phyloP scores from a whole-genome alignment of 2,113 vertebrate genomes.

The Pitta sordida region DNA sequence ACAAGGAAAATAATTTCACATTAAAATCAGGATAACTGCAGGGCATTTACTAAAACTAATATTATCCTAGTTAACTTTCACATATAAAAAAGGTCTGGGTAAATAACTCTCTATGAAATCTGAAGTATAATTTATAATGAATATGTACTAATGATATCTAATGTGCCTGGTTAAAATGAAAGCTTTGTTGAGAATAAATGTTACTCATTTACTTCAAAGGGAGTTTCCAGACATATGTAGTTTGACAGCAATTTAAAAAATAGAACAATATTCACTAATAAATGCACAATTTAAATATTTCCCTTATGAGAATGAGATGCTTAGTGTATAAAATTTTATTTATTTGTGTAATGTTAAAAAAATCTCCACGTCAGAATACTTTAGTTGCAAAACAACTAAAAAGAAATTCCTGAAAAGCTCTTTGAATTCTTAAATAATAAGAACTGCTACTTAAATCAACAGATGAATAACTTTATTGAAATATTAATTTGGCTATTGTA shows the following conservation, averaged over 20 bases:
- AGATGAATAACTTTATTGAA: neutral
- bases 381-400: neutral
- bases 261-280: constrained; percentile 63
- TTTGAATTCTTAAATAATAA: neutral
- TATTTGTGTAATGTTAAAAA: neutral
- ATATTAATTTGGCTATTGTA: neutral
- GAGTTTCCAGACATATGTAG: constrained; percentile 61
- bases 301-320: constrained; percentile 10
- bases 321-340: neutral
- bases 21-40: constrained; percentile 61
- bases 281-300: constrained; percentile 59
- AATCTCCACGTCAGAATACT: neutral
- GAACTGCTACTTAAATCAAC: neutral
- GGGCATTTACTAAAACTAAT: constrained; percentile 72
- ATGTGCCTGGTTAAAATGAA: constrained; percentile 70
- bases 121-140: constrained; percentile 74
- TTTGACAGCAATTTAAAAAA: constrained; percentile 67
- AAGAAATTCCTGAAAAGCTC: neutral
- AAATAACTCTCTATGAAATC: constrained; percentile 73
- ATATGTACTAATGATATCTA: constrained; percentile 76
- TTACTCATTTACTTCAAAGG: constrained; percentile 75
- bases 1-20: constrained; percentile 47
- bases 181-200: constrained; percentile 74
- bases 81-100: constrained; percentile 59
- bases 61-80: constrained; percentile 75